Evolutionary conservation across 2,888 invertebrate species (phyloP), one percentile per base, ranked within the genome.

Genomic region (Morpho helenor): DNA sequence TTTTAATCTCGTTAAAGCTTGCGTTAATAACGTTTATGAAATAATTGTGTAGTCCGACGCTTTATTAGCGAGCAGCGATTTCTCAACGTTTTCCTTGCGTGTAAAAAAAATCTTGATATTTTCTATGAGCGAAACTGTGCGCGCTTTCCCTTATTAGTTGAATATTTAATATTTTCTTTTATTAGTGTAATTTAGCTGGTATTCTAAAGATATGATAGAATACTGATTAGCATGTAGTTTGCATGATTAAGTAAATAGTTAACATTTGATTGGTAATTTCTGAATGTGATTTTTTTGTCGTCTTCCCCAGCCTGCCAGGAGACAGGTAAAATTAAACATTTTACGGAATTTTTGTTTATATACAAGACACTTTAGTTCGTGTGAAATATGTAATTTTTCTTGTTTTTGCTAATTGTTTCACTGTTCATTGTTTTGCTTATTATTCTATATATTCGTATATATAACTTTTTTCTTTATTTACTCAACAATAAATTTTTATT

Each of bases 231-330:
- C 47, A 16, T 47, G 47, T 61, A 54, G 56, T 74, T 62, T 74
- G 89, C 88, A 88, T 88, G 88, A 74, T 59, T 80, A 75, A 75
- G 79, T 82, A 74, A 71, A 70, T 82, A 82, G 84, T 80, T 70
- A 82, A 77, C 47, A 84, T 77, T 86, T 74, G 80, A 84, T 78
- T 79, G 80, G 87, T 88, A 85, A 82, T 84, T 85, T 90, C 90
- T 90, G 90, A 90, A 90, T 90, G 89, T 90, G 87, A 84, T 87
- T 84, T 31, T 89, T 90, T 86, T 91, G 84, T 90, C 82, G 76
- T 90, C 91, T 91, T 90, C 71, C 88, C 74, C 91, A 91, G 91
- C 91, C 90, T 91, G 91, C 91, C 91, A 91, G 91, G 91, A 91
- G 77, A 85, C 91, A 91, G 91, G 91, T 91, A 91, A 89, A 54